A percentile compares a stretch with the other conserved stretches of the same genome.
phyloP scores from a whole-genome alignment of 2,113 vertebrate species.

The Calyptomena viridis region DNA sequence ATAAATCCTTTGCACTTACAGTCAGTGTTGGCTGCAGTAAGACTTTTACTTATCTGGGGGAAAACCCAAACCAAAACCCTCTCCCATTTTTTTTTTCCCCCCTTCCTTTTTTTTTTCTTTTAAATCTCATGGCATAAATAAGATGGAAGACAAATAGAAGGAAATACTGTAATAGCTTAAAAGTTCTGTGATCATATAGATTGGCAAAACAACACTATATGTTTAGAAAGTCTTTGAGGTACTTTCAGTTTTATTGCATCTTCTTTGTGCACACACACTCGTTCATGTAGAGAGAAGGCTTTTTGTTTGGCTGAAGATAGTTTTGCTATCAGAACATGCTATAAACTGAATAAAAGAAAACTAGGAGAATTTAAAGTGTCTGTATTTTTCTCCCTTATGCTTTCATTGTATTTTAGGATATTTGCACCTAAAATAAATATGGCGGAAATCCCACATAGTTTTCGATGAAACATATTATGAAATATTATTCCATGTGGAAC shows the following conservation, averaged over 20 bases:
- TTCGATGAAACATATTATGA: background rate
- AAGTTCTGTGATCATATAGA: background rate
- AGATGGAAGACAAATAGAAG: background rate
- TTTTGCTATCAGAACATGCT: background rate
- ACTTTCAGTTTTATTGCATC: slow-evolving; percentile 6
- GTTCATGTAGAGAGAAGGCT: background rate
- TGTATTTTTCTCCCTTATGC: background rate
- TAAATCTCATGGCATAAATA: background rate
- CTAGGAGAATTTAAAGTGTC: background rate
- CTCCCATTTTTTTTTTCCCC: too few relatives aligned
- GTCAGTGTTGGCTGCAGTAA: background rate
- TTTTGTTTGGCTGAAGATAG: background rate
- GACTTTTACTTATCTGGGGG: background rate
- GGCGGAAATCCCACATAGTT: background rate
- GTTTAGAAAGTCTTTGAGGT: background rate
- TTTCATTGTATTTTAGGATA: background rate
- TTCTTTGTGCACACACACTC: background rate
- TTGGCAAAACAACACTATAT: slow-evolving; percentile 1
- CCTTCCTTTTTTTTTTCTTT: too few relatives aligned
- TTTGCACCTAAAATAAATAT: background rate
- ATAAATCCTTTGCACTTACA: slow-evolving; percentile 59
- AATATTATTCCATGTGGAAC: background rate
- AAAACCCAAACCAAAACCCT: background rate
- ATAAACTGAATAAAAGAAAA: background rate
- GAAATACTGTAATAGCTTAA: background rate